These are phyloP conservation scores for Canis aureus DNA, from an alignment of 2,113 vertebrate genomes.

Conservation along the genomic window DNA sequence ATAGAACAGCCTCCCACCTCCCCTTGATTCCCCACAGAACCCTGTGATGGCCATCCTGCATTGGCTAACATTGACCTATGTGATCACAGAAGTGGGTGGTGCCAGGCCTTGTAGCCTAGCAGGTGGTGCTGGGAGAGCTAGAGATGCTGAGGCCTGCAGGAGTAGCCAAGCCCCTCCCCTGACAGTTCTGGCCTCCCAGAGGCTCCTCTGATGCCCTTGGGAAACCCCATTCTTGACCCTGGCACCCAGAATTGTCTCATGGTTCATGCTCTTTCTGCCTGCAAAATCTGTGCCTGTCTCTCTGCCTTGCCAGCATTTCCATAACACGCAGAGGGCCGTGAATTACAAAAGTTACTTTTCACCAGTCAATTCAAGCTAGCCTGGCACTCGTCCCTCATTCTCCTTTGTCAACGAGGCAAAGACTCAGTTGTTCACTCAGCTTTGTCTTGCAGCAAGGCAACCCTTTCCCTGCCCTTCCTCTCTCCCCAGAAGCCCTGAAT, in stretches of 20 bases:
- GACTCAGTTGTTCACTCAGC: slow-evolving; percentile 59
- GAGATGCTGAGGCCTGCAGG: no score
- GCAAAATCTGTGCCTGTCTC: background rate
- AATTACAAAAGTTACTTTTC: slow-evolving; percentile 58
- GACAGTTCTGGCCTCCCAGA: background rate
- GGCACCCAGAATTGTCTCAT: background rate
- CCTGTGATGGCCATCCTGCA: background rate
- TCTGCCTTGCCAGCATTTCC: slow-evolving; percentile 43
- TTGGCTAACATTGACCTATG: background rate
- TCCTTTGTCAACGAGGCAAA: slow-evolving; percentile 79
- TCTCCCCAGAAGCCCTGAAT: background rate
- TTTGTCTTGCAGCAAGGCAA: slow-evolving; percentile 41
- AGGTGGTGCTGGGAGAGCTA: fast-evolving
- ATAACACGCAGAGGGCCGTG: background rate
- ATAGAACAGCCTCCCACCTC: background rate
- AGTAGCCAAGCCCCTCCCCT: background rate
- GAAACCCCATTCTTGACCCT: background rate
- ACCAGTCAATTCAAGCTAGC: slow-evolving; percentile 39
- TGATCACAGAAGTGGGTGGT: background rate
- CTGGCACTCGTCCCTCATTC: slow-evolving; percentile 72
- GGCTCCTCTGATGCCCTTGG: background rate
- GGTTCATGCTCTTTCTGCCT: background rate
- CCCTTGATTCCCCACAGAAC: background rate
- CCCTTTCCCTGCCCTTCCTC: slow-evolving; percentile 48
- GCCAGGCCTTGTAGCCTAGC: background rate